Conservation (phyloP, 2,888 invertebrate genomes). For the Ectemnius lituratus region DNA sequence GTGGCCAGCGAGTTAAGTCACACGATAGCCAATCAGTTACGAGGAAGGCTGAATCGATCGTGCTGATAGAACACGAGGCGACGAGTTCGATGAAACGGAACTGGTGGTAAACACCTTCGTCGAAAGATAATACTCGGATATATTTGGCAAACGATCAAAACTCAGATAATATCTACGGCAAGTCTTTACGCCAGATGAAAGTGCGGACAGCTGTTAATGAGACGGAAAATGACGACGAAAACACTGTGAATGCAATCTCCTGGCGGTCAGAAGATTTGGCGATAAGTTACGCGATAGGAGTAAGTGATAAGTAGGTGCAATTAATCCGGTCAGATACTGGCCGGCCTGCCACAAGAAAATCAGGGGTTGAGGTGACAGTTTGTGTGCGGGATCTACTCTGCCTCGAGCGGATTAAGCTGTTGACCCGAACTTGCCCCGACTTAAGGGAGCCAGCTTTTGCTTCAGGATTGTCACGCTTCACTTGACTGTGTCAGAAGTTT, state of each 20-base stretch:
- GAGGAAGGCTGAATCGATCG: constrained; percentile 20
- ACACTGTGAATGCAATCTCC: not conserved
- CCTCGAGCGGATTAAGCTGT: not conserved
- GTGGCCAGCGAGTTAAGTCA: constrained; percentile 2
- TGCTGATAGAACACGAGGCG: constrained; percentile 21
- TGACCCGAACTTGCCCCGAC: not conserved
- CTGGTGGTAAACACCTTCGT: constrained; percentile 15
- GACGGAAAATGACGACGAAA: not conserved
- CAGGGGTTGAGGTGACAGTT: not conserved
- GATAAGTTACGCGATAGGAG: constrained; percentile 1
- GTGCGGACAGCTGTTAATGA: not conserved
- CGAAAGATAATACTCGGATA: constrained; percentile 26
- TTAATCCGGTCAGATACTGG: not conserved
- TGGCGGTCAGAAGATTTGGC: not conserved
- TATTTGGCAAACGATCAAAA: constrained; percentile 16
- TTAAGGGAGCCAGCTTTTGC: not conserved
- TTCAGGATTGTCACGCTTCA: constrained; percentile 7
- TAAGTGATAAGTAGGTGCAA: constrained; percentile 3
- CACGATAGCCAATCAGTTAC: constrained; percentile 30
- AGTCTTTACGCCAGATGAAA: not conserved
- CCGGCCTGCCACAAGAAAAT: not conserved
- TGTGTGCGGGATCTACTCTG: not conserved
- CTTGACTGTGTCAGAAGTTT: not conserved
- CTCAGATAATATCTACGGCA: not conserved
- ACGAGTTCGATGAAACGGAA: constrained; percentile 7